Evolutionary conservation across 2,113 vertebrate species (phyloP), one percentile per base, ranked within the genome.

Genomic region (Dissostichus mawsoni): DNA sequence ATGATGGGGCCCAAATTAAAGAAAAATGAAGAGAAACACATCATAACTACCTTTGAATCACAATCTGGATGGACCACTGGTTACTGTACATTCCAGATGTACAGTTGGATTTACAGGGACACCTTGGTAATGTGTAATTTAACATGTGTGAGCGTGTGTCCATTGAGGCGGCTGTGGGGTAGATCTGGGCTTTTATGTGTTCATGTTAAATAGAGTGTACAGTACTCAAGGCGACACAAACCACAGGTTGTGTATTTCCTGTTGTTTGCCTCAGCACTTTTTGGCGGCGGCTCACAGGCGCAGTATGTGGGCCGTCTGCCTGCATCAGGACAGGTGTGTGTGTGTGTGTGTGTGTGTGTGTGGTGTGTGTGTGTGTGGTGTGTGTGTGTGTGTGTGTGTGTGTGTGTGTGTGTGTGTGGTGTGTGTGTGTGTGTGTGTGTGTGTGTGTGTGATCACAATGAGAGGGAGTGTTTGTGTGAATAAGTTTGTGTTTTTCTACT

Each of bases 281-380:
- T 70, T 84, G 85, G 78, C 81, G 70, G 20, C 2, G 0, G 61
- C 80, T 83, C 69, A 83, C 29, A 73, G 52, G 44, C 47, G 8
- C 80, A 83, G 78, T 75, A 80, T 77, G 78, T 69, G 61, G 77
- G 56, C 63, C 57, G 58, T 69, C 78, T 72, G 63, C 73, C 66
- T 72, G 72, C 74, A 62, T 77, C 57, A 68, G 69, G 79, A 74
- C 71, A 81, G 53, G 58, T 74, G 87, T 80, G 75, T 65, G 62
- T 53, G n/a, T 59, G 69, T 50, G 25, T 25, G 23, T 25, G 23
- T 25, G 23, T 25, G 23, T 25, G 23, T 25, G 23, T 23, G 23
- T 23, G 25, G 25, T 25, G 25, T 25, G 25, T 25, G 25, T 25
- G 25, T 25, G 25, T 25, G 25, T 25, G 25, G 25, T 25, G 25